These are phyloP conservation scores for Noctua janthina DNA, from an alignment of 2,888 invertebrate species.

Conservation along the genomic window DNA sequence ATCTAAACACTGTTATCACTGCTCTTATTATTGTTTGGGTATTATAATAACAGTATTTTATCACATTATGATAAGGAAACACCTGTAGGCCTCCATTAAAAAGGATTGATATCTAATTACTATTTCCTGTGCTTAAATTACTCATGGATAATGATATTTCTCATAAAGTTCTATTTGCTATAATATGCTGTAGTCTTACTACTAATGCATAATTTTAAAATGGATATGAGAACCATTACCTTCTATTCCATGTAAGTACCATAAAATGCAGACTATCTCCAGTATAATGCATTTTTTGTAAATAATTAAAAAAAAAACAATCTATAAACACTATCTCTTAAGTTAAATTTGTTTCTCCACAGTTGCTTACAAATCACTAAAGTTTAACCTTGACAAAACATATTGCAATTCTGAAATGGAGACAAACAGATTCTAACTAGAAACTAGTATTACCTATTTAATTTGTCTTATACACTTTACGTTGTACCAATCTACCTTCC, in stretches of 20 bases:
- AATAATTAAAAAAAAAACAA: background rate
- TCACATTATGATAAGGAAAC: slow-evolving; percentile 36
- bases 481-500: background rate
- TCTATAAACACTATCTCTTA: background rate
- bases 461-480: background rate
- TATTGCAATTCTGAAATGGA: slow-evolving; percentile 14
- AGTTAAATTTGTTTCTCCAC: background rate
- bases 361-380: slow-evolving; percentile 21
- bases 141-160: background rate
- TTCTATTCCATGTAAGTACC: background rate
- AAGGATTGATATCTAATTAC: background rate
- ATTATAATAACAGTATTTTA: slow-evolving; percentile 34
- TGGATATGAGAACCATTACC: background rate
- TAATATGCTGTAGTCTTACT: background rate
- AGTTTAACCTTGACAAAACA: slow-evolving; percentile 4
- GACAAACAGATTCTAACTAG: slow-evolving; percentile 19
- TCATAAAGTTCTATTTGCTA: background rate
- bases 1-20: slow-evolving; percentile 57
- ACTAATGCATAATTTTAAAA: background rate
- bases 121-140: slow-evolving; percentile 12
- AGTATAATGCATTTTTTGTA: background rate
- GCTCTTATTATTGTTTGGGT: slow-evolving; percentile 49
- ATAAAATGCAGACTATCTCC: background rate
- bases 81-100: slow-evolving; percentile 27
- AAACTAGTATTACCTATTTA: background rate